Evolutionary conservation across 2,113 vertebrate genomes (phyloP).

Genomic region (Mystacornis crossleyi): DNA sequence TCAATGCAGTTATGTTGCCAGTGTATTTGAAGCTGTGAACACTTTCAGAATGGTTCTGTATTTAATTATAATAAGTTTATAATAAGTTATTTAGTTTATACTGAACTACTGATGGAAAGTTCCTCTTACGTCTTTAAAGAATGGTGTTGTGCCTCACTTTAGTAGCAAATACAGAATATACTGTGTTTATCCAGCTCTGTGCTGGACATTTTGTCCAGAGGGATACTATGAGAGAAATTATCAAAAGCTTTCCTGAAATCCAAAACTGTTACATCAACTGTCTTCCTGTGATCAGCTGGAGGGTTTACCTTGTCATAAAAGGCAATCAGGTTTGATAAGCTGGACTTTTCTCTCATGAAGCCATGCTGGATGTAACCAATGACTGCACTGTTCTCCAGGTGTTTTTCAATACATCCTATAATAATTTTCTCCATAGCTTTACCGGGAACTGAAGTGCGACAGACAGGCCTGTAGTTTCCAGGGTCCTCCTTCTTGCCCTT

Average conservation of each 20-base stretch:
- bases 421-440: neutral
- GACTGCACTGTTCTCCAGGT: neutral
- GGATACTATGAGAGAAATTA: neutral
- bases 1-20: neutral
- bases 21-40: neutral
- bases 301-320: neutral
- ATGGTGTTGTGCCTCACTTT: neutral
- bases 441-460: neutral
- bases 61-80: neutral
- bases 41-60: neutral
- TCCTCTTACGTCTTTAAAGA: neutral
- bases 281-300: neutral
- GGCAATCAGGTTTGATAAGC: neutral
- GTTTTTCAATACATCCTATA: neutral
- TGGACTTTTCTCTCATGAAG: neutral
- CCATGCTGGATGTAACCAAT: neutral
- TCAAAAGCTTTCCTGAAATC: neutral
- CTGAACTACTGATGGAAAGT: neutral
- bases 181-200: neutral
- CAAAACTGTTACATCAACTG: neutral
- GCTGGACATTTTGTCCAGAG: neutral
- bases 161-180: neutral
- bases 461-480: fast-evolving
- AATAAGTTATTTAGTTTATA: neutral
- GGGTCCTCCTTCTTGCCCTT: neutral